These are phyloP conservation scores for Podarcis cretensis DNA, from an alignment of 2,113 vertebrate genomes.

Conservation along the genomic window DNA sequence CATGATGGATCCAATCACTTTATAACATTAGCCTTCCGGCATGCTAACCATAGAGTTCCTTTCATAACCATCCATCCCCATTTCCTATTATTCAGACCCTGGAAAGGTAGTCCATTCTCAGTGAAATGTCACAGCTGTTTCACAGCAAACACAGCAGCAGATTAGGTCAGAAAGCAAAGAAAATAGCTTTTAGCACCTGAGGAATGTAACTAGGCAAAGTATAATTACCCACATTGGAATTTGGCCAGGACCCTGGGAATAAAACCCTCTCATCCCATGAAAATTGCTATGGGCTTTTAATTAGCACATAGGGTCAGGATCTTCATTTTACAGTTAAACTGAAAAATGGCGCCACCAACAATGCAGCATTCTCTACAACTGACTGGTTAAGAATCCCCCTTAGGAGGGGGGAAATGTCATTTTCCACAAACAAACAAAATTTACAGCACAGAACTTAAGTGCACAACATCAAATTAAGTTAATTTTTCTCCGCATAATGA, in stretches of 20 bases:
- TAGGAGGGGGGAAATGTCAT: background rate
- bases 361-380: background rate
- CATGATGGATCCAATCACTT: conserved; percentile 21
- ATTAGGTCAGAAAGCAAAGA: conserved; percentile 28
- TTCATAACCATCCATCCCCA: background rate
- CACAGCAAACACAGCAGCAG: conserved; percentile 17
- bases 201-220: conserved; percentile 23
- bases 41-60: conserved; percentile 21
- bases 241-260: background rate
- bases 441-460: conserved; percentile 13
- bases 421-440: background rate
- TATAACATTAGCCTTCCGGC: conserved; percentile 23
- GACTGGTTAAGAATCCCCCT: background rate
- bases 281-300: conserved; percentile 29
- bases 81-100: background rate
- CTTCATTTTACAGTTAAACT: conserved; percentile 5
- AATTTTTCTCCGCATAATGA: conserved; percentile 23
- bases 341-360: background rate
- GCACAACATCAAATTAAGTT: conserved; percentile 19
- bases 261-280: conserved; percentile 20
- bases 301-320: fast-evolving
- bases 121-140: conserved; percentile 19
- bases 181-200: conserved; percentile 18
- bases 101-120: conserved; percentile 39
- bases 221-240: conserved; percentile 18